These are phyloP conservation scores for Taenaris catops DNA, from an alignment of 2,888 invertebrate species.

Conservation along the genomic window DNA sequence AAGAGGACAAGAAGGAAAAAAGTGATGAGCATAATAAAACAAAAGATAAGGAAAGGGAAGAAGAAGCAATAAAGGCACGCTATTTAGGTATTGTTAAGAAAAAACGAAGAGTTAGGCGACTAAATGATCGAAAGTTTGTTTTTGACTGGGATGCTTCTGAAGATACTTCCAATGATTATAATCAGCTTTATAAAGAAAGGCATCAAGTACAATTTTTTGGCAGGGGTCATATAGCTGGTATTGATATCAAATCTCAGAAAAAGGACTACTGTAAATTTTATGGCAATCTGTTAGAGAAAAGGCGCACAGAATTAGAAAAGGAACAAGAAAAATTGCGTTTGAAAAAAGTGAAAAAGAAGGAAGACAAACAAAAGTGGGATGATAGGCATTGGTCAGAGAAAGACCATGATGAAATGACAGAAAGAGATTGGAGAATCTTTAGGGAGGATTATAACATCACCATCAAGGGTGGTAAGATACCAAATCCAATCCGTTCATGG, in stretches of 20 bases:
- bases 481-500: slow-evolving; percentile 97
- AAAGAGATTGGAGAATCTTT: slow-evolving; percentile 99
- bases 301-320: slow-evolving; percentile 97
- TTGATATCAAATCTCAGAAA: slow-evolving; percentile 97
- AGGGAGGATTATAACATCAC: slow-evolving; percentile 99
- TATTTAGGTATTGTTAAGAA: slow-evolving; percentile 97
- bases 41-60: slow-evolving; percentile 95
- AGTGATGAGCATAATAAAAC: slow-evolving; percentile 76
- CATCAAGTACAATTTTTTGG: slow-evolving; percentile 99
- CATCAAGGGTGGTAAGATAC: slow-evolving; percentile 97
- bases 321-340: slow-evolving; percentile 96
- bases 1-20: slow-evolving; percentile 65
- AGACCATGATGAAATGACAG: slow-evolving; percentile 96
- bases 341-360: slow-evolving; percentile 95
- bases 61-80: slow-evolving; percentile 96
- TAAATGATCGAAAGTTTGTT: slow-evolving; percentile 99
- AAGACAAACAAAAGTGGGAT: slow-evolving; percentile 99
- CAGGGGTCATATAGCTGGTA: slow-evolving; percentile 97
- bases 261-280: slow-evolving; percentile 98
- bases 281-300: slow-evolving; percentile 95
- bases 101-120: slow-evolving; percentile 92
- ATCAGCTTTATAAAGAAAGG: slow-evolving; percentile 96
- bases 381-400: slow-evolving; percentile 99
- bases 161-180: slow-evolving; percentile 99
- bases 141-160: slow-evolving; percentile 99